These are phyloP conservation scores for Tribolium freemani DNA, from an alignment of 2,888 invertebrate genomes.

Conservation along the genomic window DNA sequence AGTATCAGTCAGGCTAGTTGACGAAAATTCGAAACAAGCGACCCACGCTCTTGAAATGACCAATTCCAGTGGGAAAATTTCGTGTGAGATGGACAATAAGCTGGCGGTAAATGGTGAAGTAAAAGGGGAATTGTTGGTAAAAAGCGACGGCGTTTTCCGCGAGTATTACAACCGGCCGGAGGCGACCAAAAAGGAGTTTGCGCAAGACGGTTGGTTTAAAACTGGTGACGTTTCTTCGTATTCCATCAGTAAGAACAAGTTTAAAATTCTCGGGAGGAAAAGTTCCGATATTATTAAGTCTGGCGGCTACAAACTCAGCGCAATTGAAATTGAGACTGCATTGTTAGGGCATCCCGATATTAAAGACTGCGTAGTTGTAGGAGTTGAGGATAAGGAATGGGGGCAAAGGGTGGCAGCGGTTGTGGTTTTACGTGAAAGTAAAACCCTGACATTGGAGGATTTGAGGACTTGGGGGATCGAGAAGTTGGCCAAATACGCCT, in stretches of 20 bases:
- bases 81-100: slow-evolving; percentile 4
- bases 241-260: slow-evolving; percentile 71
- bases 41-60: slow-evolving; percentile 62
- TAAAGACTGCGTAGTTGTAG: slow-evolving; percentile 82
- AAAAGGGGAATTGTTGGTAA: slow-evolving; percentile 75
- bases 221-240: slow-evolving; percentile 88
- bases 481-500: slow-evolving; percentile 79
- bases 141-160: slow-evolving; percentile 78
- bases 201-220: slow-evolving; percentile 88
- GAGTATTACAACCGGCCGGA: slow-evolving; percentile 85
- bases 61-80: slow-evolving; percentile 57
- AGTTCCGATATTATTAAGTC: slow-evolving; percentile 91
- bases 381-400: slow-evolving; percentile 80
- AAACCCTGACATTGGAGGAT: slow-evolving; percentile 69
- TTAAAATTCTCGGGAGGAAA: slow-evolving; percentile 85
- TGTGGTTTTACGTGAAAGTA: slow-evolving; percentile 55
- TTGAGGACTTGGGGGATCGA: slow-evolving; percentile 75
- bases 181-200: slow-evolving; percentile 80
- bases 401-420: slow-evolving; percentile 82
- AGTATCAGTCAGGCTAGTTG: slow-evolving; percentile 74
- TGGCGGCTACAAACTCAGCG: slow-evolving; percentile 90
- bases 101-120: slow-evolving; percentile 44
- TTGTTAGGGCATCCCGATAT: slow-evolving; percentile 82
- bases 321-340: slow-evolving; percentile 86
- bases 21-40: slow-evolving; percentile 52